Evolutionary conservation across 2,888 invertebrate genomes (phyloP).

Genomic region (Kryphioiulus occultus): DNA sequence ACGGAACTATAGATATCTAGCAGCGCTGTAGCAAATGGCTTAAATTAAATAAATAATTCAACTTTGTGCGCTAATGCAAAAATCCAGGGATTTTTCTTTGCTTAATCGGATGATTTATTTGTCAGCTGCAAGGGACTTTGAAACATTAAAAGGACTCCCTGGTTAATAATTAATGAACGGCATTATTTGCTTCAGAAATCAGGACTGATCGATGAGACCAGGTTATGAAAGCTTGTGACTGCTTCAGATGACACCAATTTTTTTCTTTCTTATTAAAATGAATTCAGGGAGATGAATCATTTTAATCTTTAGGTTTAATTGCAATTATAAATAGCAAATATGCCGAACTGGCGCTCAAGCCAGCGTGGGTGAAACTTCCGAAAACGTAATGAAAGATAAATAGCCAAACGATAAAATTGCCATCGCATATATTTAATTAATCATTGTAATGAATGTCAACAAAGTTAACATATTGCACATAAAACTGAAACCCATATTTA

Average conservation of each 20-base stretch:
- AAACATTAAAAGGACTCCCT: background rate
- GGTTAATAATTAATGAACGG: slow-evolving; percentile 2
- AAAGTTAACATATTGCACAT: too few species aligned
- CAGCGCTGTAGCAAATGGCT: background rate
- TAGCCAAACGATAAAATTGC: too few species aligned
- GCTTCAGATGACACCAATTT: too few species aligned
- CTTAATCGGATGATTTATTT: background rate
- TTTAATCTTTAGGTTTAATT: background rate
- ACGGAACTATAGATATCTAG: background rate
- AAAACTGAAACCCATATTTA: too few species aligned
- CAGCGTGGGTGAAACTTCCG: too few species aligned
- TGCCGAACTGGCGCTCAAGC: background rate
- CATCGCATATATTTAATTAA: too few species aligned
- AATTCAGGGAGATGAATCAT: background rate
- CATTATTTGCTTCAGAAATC: background rate
- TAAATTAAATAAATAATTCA: slow-evolving; percentile 29
- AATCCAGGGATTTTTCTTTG: background rate
- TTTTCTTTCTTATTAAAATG: too few species aligned
- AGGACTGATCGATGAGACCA: background rate
- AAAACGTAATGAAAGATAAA: too few species aligned
- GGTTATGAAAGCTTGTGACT: background rate
- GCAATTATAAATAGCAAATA: background rate
- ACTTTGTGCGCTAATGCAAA: background rate
- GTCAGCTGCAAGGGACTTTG: background rate
- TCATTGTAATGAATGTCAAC: too few species aligned